Evolutionary conservation across 2,113 vertebrate species (phyloP), one percentile per base, ranked within the genome.

Genomic region (Lepisosteus osseus): DNA sequence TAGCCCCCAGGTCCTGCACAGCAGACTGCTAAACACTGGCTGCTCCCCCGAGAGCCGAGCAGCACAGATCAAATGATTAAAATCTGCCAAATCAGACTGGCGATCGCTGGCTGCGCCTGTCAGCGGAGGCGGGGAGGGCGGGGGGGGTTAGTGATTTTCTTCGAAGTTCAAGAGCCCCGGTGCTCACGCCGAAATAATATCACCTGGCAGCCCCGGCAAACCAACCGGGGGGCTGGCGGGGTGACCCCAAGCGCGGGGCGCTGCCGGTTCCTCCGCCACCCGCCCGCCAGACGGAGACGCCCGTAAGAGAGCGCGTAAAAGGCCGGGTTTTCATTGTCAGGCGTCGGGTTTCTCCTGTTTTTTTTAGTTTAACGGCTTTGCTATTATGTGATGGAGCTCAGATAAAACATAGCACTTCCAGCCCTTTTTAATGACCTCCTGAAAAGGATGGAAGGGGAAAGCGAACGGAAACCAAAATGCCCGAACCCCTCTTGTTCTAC

Each of bases 61-160:
- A 93, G 85, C 90, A 87, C 91, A 93, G 92, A 95, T 94, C 94
- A 96, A 96, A 96, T 97, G 95, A 98, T 98, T 97, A 98, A 98
- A 96, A 96, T 92, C 86, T 92, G 93, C 94, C 93, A 94, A 90
- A 90, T 91, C 87, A 87, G 89, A 88, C 90, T 92, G 90, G 92
- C 92, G 92, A 93, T 92, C 92, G 90, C 86, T 90, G 84, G 90
- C 83, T 86, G 85, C 51, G 85, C 87, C 90, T 91, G 90, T 90
- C 91, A 92, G 88, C 79, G 65, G 68, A 77, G 88, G 89, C 89
- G 92, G 89, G 89, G 90, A 88, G 89, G 90, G 91, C 15, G 29
- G 29, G 29, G 29, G 29, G 29, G 91, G 87, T 89, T 85, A 81
- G 88, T 84, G 85, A 92, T 89, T 88, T 89, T 82, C 83, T 83